Percentiles rank a stretch among this genome's conserved stretches.
Evolutionary conservation across 1,140 invertebrate species (phyloP).

Genomic region (Cardiocondyla obscurior): DNA sequence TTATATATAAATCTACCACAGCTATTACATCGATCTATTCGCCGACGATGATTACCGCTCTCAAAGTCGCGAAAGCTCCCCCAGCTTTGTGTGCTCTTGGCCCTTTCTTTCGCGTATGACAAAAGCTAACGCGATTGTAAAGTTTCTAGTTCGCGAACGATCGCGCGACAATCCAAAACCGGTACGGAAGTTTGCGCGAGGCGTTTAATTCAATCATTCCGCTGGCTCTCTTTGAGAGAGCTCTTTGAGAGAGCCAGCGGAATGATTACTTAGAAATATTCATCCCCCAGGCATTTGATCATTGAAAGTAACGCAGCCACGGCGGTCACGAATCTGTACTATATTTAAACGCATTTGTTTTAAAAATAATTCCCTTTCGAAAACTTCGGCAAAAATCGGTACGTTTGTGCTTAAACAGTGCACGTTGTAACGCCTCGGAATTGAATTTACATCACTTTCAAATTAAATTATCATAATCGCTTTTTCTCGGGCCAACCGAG

Average conservation of each 20-base stretch:
- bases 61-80: constrained; percentile 36
- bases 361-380: not conserved
- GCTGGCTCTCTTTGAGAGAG: constrained; percentile 6
- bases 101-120: constrained; percentile 38
- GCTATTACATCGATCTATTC: constrained; percentile 48
- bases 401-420: not conserved
- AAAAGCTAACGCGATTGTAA: constrained; percentile 54
- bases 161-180: constrained; percentile 13
- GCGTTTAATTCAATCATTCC: constrained; percentile 48
- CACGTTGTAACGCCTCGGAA: not conserved
- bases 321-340: not conserved
- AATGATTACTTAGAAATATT: constrained; percentile 41
- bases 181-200: constrained; percentile 49
- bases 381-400: not conserved
- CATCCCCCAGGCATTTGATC: not conserved
- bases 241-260: constrained; percentile 27
- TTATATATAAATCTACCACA: constrained; percentile 27
- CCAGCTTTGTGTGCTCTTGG: constrained; percentile 31
- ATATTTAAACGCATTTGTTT: not conserved
- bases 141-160: constrained; percentile 29
- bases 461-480: not conserved
- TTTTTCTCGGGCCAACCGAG: not conserved
- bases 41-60: constrained; percentile 39
- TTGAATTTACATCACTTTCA: not conserved
- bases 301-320: not conserved